Conservation (phyloP, 2,113 vertebrate species). For the Syngnathus floridae region DNA sequence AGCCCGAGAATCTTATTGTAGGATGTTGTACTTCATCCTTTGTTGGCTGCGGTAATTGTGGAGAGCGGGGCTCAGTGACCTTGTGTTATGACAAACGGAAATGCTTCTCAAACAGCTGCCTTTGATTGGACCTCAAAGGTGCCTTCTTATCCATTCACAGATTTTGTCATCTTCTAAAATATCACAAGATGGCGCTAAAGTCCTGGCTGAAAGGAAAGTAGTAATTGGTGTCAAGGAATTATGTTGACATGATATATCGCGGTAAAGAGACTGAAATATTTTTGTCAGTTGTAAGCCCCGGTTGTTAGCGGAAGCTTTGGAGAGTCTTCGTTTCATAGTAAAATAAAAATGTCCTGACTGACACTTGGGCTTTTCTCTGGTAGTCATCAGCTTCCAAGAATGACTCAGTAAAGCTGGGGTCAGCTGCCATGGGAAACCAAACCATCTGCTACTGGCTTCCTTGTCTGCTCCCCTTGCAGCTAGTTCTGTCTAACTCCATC, state of each 20-base stretch:
- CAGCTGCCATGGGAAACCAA: background rate
- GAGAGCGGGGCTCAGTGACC: slow-evolving; percentile 30
- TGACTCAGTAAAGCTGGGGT: background rate
- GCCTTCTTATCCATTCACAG: slow-evolving; percentile 22
- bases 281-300: too few relatives aligned
- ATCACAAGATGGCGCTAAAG: too few relatives aligned
- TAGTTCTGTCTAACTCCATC: slow-evolving; percentile 1
- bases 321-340: background rate
- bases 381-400: background rate
- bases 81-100: slow-evolving; percentile 43
- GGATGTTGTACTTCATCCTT: slow-evolving; percentile 47
- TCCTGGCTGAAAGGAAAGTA: too few relatives aligned
- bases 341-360: background rate
- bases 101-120: slow-evolving; percentile 47
- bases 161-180: too few relatives aligned
- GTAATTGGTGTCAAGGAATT: too few relatives aligned
- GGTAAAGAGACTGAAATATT: too few relatives aligned
- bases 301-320: too few relatives aligned
- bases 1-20: slow-evolving; percentile 41
- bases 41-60: slow-evolving; percentile 42
- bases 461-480: background rate
- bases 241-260: too few relatives aligned
- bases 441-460: slow-evolving; percentile 8
- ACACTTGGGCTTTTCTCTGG: too few relatives aligned
- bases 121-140: slow-evolving; percentile 44